Evolutionary conservation across 2,113 vertebrate species (phyloP), one percentile per base, ranked within the genome.

Genomic region (Carollia perspicillata): DNA sequence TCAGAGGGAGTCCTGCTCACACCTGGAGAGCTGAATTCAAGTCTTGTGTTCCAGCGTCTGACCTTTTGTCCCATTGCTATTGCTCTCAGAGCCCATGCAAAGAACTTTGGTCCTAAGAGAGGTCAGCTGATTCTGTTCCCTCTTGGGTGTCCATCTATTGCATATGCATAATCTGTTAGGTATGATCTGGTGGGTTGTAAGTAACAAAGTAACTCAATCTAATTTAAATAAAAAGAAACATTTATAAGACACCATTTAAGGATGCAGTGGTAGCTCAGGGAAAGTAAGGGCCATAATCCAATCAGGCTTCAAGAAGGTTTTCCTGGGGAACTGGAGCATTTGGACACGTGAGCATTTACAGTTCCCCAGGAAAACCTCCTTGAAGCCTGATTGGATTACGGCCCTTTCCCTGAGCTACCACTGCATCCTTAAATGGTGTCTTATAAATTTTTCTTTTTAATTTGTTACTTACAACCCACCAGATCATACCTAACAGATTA

Each of bases 151-250:
- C 47, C 33, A 33, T 83, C 11, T 63, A 30, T 30, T 63, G 44
- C 17, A 0, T 14, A n/a, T 9, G 3, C 30, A 66, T 40, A 80
- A 71, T 78, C n/a, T 83, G 2, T 81, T 77, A 80, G 16, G 30
- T 63, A 74, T 42, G 47, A 78, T 28, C 49, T 65, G 30, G 33
- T 74, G 26, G 20, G 11, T 81, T 35, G 4, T 37, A 78, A 89
- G 30, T 35, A 95, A 77, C 33, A 63, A 89, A 66, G 88, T 42
- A 79, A 60, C 6, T 83, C 65, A 72, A 11, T n/a, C 5, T 86
- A 86, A 85, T 30, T 89, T 75, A 65, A 44, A 68, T 69, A 44
- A 66, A 47, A 65, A 72, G 55, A 85, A 94, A 65, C 13, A 60
- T 33, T 83, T 53, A 49, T 35, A 60, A 26, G 60, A 20, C 47